Percentiles rank a stretch among this genome's conserved stretches.
Conservation (phyloP, 2,888 invertebrate genomes). For the Hypomecis atomaria region DNA sequence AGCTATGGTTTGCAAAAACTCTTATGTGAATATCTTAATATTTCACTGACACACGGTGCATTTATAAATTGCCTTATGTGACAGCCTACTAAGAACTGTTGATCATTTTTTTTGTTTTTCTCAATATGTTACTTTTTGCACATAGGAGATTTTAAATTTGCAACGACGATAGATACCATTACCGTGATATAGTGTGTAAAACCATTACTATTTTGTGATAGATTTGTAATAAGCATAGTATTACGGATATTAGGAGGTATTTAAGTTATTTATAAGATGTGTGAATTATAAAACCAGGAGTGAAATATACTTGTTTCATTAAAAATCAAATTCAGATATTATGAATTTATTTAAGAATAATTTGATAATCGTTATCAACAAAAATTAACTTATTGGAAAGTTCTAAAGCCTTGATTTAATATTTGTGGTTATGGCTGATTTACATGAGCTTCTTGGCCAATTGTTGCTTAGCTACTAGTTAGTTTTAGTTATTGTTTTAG, state of each 20-base stretch:
- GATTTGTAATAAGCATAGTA: slow-evolving; percentile 5
- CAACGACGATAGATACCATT: no score
- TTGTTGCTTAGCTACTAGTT: no score
- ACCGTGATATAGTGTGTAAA: not conserved
- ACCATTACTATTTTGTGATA: slow-evolving; percentile 17
- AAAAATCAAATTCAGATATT: not conserved
- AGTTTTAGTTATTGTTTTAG: no score
- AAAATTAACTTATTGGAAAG: not conserved
- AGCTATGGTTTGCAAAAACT: no score
- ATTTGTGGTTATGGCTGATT: not conserved
- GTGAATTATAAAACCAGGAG: not conserved
- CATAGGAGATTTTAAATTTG: no score
- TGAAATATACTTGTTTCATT: not conserved
- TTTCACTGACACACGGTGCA: no score
- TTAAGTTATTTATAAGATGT: slow-evolving; percentile 13
- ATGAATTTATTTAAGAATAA: not conserved
- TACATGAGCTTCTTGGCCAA: no score
- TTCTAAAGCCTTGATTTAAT: not conserved
- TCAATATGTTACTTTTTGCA: no score
- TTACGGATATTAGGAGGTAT: not conserved
- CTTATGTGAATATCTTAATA: no score
- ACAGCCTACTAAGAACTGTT: no score
- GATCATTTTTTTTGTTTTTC: no score
- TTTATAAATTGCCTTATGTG: no score
- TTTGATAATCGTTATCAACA: not conserved